Evolutionary conservation across 2,888 invertebrate genomes (phyloP), one percentile per base, ranked within the genome.

Genomic region (Cheiracanthium punctorium): DNA sequence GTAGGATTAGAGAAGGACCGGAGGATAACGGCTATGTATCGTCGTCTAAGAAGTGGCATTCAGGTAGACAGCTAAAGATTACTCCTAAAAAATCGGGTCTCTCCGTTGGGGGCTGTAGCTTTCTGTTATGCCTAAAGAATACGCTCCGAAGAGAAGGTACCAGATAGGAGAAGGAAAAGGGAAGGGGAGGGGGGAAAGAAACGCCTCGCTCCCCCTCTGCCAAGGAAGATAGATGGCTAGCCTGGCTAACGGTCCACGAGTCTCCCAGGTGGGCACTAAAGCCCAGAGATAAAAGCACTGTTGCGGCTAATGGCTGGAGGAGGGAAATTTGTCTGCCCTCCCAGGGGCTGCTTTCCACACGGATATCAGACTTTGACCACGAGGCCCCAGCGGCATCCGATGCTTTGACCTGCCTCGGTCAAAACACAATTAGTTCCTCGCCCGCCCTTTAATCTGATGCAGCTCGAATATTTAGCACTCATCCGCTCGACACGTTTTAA

Each of bases 261-360:
- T 41, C 72, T 88, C 88, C 88, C 88, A 80, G 76, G 88, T 74
- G 88, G 88, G 85, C 84, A 73, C 80, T 88, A 88, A 88, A 88
- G 88, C 74, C 77, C 29, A 64, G 80, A 88, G 88, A 88, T 88
- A 88, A 88, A 88, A 88, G 88, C 82, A 85, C 77, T 88, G 88
- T 88, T 84, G 88, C 79, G 88, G 88, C 88, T 88, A 88, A 88
- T 87, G 87, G 87, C 75, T 77, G 74, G 74, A 73, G 81, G 82
- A 79, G 87, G 82, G 87, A 87, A 82, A 87, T 87, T 87, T 87
- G 87, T 87, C 87, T 87, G 87, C 74, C 24, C 52, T 87, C 87
- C 87, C 87, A 70, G 29, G 87, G 87, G 87, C 76, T 80, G 76
- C 86, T 87, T 87, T 87, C 86, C 86, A 75, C 86, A 81, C 84